phyloP scores from a whole-genome alignment of 2,797 vertebrate species.

The Intellagama lesueurii region DNA sequence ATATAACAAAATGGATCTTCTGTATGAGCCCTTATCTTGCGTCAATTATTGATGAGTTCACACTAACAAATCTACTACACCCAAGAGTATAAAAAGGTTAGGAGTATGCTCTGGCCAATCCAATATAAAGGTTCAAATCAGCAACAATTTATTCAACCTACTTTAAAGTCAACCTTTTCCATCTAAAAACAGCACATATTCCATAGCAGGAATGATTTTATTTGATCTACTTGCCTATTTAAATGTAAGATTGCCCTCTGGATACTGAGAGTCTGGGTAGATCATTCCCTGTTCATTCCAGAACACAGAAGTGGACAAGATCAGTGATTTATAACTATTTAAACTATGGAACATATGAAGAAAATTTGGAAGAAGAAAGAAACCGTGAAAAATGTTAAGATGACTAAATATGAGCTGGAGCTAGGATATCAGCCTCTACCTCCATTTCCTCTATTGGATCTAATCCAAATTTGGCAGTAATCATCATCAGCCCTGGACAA shows the following conservation, averaged over 20 bases:
- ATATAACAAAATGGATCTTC: neutral
- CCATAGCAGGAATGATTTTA: conserved; percentile 50
- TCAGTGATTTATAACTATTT: conserved; percentile 30
- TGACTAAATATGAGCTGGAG: conserved; percentile 34
- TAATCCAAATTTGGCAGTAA: conserved; percentile 5
- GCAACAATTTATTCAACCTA: neutral
- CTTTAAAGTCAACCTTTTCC: conserved; percentile 21
- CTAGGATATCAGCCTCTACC: conserved; percentile 19
- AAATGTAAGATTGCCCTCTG: conserved; percentile 62
- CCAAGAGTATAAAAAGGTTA: neutral
- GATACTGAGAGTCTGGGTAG: conserved; percentile 60
- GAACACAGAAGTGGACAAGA: neutral
- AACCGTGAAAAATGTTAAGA: conserved; percentile 6
- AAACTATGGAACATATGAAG: conserved; percentile 34
- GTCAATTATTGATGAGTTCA: conserved; percentile 27
- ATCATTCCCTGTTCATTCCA: conserved; percentile 35
- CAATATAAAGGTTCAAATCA: conserved; percentile 29
- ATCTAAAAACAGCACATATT: conserved; percentile 41
- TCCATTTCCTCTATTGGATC: neutral
- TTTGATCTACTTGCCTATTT: conserved; percentile 34
- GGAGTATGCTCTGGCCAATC: conserved; percentile 5
- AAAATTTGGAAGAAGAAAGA: conserved; percentile 32
- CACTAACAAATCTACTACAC: conserved; percentile 20
- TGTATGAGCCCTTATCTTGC: conserved; percentile 1
- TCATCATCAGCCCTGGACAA: neutral